These are phyloP conservation scores for Stichodactyla helianthus DNA, from an alignment of 64 coral and sea anemone species.

Conservation along the genomic window DNA sequence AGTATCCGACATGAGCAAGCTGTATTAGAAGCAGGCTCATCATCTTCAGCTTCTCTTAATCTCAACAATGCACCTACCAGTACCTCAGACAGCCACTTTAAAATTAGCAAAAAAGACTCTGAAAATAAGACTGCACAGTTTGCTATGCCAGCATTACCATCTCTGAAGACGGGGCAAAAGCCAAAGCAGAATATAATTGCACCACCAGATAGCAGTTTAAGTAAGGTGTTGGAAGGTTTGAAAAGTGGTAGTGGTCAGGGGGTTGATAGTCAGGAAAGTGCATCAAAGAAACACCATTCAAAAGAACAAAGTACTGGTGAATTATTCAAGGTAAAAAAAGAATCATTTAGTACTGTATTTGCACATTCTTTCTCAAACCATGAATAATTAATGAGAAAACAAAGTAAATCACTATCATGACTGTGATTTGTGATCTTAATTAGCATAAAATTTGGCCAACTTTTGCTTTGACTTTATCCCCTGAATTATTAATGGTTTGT, in stretches of 20 bases:
- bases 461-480: no score
- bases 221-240: slow-evolving; percentile 10
- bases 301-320: not conserved
- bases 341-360: not conserved
- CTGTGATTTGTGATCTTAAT: no score
- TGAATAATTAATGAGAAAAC: no score
- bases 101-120: not conserved
- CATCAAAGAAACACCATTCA: not conserved
- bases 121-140: slow-evolving; percentile 25
- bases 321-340: not conserved
- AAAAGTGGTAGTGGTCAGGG: not conserved
- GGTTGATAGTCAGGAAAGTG: no score
- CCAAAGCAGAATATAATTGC: not conserved
- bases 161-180: not conserved
- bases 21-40: not conserved
- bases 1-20: not conserved
- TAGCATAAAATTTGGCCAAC: no score
- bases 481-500: no score
- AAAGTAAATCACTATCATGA: no score
- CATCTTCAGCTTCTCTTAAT: not conserved
- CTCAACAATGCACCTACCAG: not conserved
- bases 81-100: not conserved
- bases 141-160: slow-evolving; percentile 29
- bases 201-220: slow-evolving; percentile 12
- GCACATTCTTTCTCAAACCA: no score